A percentile compares a stretch with the other conserved stretches of the same genome.
These are phyloP conservation scores for Halichoeres trimaculatus DNA, from an alignment of 2,113 vertebrate species.

Conservation along the genomic window DNA sequence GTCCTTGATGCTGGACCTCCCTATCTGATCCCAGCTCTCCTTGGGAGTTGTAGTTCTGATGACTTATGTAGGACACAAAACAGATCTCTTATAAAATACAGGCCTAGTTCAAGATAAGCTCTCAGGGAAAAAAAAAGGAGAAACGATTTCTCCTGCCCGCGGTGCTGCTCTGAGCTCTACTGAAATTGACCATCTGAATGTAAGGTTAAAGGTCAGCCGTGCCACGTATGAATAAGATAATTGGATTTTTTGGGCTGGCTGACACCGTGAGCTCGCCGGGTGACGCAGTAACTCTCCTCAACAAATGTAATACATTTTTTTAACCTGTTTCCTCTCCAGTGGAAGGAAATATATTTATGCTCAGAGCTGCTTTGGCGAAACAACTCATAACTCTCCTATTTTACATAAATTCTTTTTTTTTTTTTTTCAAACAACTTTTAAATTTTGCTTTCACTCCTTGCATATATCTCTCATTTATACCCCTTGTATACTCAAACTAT, in stretches of 20 bases:
- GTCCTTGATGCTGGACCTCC: slow-evolving; percentile 73
- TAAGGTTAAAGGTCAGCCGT: slow-evolving; percentile 65
- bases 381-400: neutral
- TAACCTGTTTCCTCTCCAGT: slow-evolving; percentile 20
- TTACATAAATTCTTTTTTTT: neutral
- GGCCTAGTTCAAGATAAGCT: slow-evolving; percentile 60
- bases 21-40: slow-evolving; percentile 76
- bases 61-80: slow-evolving; percentile 73
- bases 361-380: slow-evolving; percentile 17
- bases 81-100: slow-evolving; percentile 62
- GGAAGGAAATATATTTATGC: slow-evolving; percentile 46
- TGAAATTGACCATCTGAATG: slow-evolving; percentile 71
- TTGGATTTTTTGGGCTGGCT: slow-evolving; percentile 69
- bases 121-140: slow-evolving; percentile 28
- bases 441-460: no score
- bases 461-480: no score
- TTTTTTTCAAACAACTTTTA: neutral
- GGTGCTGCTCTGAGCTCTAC: slow-evolving; percentile 30
- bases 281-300: slow-evolving; percentile 31
- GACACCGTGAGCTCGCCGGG: slow-evolving; percentile 52
- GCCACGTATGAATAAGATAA: slow-evolving; percentile 72
- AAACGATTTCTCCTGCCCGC: slow-evolving; percentile 46
- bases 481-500: no score
- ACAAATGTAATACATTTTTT: slow-evolving; percentile 38
- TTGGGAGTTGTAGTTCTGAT: slow-evolving; percentile 80